A percentile compares a stretch with the other conserved stretches of the same genome.
phyloP scores from a whole-genome alignment of 2,797 vertebrate species.

The Octomys mimax region DNA sequence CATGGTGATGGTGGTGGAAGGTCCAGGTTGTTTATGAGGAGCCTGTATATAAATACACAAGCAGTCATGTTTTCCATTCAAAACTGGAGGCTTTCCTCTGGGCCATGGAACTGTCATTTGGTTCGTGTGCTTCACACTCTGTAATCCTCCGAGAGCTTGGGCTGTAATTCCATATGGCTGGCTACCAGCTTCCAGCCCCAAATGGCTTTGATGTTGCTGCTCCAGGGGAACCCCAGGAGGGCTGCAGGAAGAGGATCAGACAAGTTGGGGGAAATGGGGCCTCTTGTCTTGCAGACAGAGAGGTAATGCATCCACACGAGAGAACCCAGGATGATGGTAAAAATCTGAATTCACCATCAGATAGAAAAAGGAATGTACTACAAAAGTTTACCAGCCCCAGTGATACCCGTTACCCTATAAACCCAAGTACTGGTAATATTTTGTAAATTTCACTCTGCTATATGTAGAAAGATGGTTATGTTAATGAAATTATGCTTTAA shows the following conservation, averaged over 20 bases:
- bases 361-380: background rate
- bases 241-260: slow-evolving; percentile 66
- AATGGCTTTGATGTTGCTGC: slow-evolving; percentile 73
- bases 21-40: slow-evolving; percentile 78
- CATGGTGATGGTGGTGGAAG: slow-evolving; percentile 70
- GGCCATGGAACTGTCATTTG: slow-evolving; percentile 74
- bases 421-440: slow-evolving; percentile 52
- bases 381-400: background rate
- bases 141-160: slow-evolving; percentile 74
- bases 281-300: slow-evolving; percentile 25
- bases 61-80: slow-evolving; percentile 80
- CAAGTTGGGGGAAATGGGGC: background rate
- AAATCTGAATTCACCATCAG: background rate
- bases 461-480: slow-evolving; percentile 74
- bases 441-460: slow-evolving; percentile 63
- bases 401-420: background rate
- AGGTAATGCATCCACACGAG: background rate
- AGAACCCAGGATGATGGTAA: background rate
- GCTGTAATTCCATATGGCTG: slow-evolving; percentile 82
- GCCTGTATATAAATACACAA: slow-evolving; percentile 76
- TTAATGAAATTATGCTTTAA: slow-evolving; percentile 84
- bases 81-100: slow-evolving; percentile 58
- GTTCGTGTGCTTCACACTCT: slow-evolving; percentile 66
- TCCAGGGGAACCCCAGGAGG: slow-evolving; percentile 59
- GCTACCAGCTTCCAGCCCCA: slow-evolving; percentile 79